These are phyloP conservation scores for Jacana jacana DNA, from an alignment of 2,113 vertebrate genomes.

Conservation along the genomic window DNA sequence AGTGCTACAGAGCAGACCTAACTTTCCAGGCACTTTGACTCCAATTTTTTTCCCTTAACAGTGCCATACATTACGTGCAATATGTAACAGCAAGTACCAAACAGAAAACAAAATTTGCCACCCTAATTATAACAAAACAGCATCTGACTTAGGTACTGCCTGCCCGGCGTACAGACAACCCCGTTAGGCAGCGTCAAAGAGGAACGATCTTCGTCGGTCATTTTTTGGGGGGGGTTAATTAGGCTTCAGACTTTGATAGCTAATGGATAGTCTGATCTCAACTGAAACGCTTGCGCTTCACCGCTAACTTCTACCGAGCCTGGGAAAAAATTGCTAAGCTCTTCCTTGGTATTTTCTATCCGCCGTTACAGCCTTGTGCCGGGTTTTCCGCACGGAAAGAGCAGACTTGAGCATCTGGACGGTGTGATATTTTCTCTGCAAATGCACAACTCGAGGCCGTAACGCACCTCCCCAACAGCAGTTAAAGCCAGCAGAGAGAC, in stretches of 20 bases:
- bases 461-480: conserved; percentile 71
- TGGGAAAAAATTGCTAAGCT: conserved; percentile 18
- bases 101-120: conserved; percentile 76
- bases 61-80: conserved; percentile 83
- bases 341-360: conserved; percentile 42
- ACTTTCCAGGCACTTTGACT: conserved; percentile 86
- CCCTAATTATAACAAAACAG: conserved; percentile 70
- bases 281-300: neutral
- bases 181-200: conserved; percentile 12
- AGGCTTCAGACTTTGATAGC: conserved; percentile 50
- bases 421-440: conserved; percentile 72
- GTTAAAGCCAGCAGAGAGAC: conserved; percentile 69
- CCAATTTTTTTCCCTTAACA: conserved; percentile 79
- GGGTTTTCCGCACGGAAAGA: conserved; percentile 71
- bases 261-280: conserved; percentile 26
- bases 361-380: neutral
- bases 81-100: conserved; percentile 78
- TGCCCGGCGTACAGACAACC: conserved; percentile 1
- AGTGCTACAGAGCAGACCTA: conserved; percentile 85
- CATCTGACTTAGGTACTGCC: conserved; percentile 29
- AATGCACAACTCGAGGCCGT: conserved; percentile 75
- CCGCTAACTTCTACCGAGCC: conserved; percentile 39
- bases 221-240: conserved; percentile 66
- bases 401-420: conserved; percentile 78
- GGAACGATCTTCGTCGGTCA: conserved; percentile 22